Evolutionary conservation across 2,888 invertebrate species (phyloP).

Genomic region (Podotricha telesiphe): DNA sequence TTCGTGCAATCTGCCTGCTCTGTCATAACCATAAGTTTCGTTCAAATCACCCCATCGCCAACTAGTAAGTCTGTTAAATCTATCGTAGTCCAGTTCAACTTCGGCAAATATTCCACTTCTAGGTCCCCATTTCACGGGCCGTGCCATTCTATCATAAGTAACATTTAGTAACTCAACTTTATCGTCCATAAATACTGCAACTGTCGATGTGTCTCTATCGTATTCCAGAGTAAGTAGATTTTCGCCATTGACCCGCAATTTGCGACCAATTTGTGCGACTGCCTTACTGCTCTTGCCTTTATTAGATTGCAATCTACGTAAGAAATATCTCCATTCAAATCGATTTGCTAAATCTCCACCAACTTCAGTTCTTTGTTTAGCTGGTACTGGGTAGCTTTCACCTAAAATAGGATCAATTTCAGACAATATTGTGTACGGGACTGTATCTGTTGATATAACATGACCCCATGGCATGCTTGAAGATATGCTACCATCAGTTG

Average conservation of each 20-base stretch:
- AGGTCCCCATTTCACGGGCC: slow-evolving; percentile 93
- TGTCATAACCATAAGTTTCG: slow-evolving; percentile 95
- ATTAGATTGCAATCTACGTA: slow-evolving; percentile 87
- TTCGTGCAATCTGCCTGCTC: slow-evolving; percentile 94
- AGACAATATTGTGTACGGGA: slow-evolving; percentile 94
- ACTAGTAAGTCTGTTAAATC: slow-evolving; percentile 93
- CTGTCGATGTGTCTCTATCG: slow-evolving; percentile 92
- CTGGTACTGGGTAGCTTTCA: slow-evolving; percentile 95
- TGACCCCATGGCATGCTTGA: slow-evolving; percentile 94
- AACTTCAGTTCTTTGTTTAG: slow-evolving; percentile 94
- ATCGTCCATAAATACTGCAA: slow-evolving; percentile 94
- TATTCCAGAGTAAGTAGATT: slow-evolving; percentile 95
- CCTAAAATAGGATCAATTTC: slow-evolving; percentile 94
- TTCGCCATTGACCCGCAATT: slow-evolving; percentile 94
- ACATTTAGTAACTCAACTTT: slow-evolving; percentile 93
- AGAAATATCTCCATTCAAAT: slow-evolving; percentile 97
- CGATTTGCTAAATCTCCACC: slow-evolving; percentile 95
- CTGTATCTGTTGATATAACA: slow-evolving; percentile 93
- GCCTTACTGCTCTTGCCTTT: slow-evolving; percentile 86
- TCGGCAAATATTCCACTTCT: slow-evolving; percentile 93
- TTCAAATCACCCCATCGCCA: slow-evolving; percentile 97
- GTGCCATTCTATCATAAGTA: slow-evolving; percentile 92
- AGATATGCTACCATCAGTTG: slow-evolving; percentile 92
- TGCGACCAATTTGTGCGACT: slow-evolving; percentile 92
- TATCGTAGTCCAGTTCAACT: slow-evolving; percentile 95